Conservation (phyloP, 2,888 invertebrate species). For the Linyphia triangularis region DNA sequence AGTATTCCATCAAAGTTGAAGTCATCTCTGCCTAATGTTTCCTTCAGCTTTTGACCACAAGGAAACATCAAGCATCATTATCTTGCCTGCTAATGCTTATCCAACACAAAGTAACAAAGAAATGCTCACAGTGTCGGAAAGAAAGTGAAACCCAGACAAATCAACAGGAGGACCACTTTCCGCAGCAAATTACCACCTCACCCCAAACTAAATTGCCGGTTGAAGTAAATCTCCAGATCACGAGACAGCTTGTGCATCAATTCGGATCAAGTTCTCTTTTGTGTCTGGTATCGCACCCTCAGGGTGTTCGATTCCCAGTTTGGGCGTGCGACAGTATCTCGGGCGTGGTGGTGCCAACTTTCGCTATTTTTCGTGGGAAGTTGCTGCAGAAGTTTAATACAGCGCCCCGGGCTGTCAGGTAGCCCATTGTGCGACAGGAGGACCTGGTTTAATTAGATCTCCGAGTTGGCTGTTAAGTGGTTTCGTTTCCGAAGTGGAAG, state of each 20-base stretch:
- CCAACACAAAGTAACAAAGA: too few relatives aligned
- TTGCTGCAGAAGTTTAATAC: neutral
- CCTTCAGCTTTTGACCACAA: too few relatives aligned
- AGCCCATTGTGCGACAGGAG: neutral
- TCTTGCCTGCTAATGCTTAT: too few relatives aligned
- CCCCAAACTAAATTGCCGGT: neutral
- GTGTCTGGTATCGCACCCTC: constrained; percentile 22
- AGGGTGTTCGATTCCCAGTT: neutral
- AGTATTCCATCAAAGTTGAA: too few relatives aligned
- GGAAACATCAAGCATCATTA: too few relatives aligned
- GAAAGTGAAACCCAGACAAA: too few relatives aligned
- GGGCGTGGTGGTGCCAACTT: neutral
- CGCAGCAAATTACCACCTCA: neutral
- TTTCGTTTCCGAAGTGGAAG: neutral
- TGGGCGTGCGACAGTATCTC: neutral
- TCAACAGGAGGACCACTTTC: neutral
- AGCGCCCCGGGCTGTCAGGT: neutral
- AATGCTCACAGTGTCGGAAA: too few relatives aligned
- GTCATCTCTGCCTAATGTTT: too few relatives aligned
- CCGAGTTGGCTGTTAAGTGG: neutral
- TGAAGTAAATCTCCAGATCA: neutral
- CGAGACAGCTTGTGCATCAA: constrained; percentile 7
- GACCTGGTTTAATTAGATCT: neutral
- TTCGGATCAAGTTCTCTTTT: constrained; percentile 24
- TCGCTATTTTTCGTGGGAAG: neutral